phyloP scores from a whole-genome alignment of 2,888 invertebrate genomes.

The Papilio elwesi region DNA sequence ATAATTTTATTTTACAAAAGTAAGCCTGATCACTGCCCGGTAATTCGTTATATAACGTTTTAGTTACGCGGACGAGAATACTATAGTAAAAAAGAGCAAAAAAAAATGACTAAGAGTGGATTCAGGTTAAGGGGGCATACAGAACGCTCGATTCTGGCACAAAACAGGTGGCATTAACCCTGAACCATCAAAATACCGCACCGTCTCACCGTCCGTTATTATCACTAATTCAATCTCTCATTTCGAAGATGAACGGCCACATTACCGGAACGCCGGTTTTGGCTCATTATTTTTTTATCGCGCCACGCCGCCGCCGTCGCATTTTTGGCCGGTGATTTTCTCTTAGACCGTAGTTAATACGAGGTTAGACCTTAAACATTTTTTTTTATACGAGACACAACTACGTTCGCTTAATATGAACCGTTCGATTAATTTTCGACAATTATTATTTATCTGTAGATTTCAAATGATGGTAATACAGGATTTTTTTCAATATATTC shows the following conservation, averaged over 20 bases:
- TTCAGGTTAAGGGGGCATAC: constrained; percentile 19
- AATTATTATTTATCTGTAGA: no score
- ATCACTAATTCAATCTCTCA: constrained; percentile 42
- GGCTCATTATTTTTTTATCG: constrained; percentile 40
- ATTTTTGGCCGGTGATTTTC: constrained; percentile 46
- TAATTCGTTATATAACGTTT: no score
- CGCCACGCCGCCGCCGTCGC: constrained; percentile 38
- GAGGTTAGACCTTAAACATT: constrained; percentile 47
- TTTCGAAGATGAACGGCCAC: constrained; percentile 37
- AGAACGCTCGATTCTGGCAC: constrained; percentile 12
- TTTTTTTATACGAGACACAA: constrained; percentile 42
- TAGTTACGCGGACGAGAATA: no score
- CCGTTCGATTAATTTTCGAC: constrained; percentile 9
- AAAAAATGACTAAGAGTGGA: constrained; percentile 9
- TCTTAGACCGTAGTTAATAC: constrained; percentile 50
- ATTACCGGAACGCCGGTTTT: constrained; percentile 35
- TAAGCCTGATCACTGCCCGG: no score
- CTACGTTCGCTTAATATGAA: constrained; percentile 45
- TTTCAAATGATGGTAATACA: no score
- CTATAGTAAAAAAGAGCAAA: background rate
- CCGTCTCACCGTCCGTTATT: constrained; percentile 33
- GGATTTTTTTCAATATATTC: no score
- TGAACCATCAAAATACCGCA: constrained; percentile 16
- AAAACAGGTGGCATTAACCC: constrained; percentile 24
- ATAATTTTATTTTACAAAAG: no score